Evolutionary conservation across 2,113 vertebrate species (phyloP).

Genomic region (Capra hircus): DNA sequence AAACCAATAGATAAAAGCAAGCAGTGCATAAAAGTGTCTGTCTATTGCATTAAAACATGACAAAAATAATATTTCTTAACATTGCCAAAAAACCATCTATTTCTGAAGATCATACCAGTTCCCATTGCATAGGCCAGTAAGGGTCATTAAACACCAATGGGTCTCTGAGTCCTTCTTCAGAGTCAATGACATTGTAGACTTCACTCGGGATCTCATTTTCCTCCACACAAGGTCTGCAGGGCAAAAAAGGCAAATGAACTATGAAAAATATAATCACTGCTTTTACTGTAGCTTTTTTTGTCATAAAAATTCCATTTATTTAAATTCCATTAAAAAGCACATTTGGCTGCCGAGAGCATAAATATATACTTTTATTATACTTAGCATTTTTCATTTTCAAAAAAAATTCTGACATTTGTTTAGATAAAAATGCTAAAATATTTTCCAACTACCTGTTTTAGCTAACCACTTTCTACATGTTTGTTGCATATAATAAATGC

Average conservation of each 20-base stretch:
- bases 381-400: conserved; percentile 78
- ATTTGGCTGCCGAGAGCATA: conserved; percentile 80
- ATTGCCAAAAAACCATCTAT: conserved; percentile 78
- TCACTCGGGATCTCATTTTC: conserved; percentile 83
- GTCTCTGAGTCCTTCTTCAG: conserved; percentile 83
- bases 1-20: conserved; percentile 76
- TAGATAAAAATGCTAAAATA: conserved; percentile 65
- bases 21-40: conserved; percentile 71
- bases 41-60: conserved; percentile 71
- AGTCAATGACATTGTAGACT: conserved; percentile 81
- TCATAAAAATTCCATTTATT: conserved; percentile 84
- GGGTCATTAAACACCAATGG: conserved; percentile 91
- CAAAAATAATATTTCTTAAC: conserved; percentile 79
- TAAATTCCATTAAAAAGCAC: conserved; percentile 83
- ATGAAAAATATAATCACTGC: conserved; percentile 85
- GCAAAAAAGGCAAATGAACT: conserved; percentile 86
- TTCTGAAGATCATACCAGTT: conserved; percentile 84
- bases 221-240: conserved; percentile 83
- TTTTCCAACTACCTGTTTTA: conserved; percentile 69
- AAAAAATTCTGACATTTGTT: conserved; percentile 65
- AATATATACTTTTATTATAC: conserved; percentile 79
- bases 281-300: conserved; percentile 81
- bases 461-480: conserved; percentile 50
- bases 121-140: conserved; percentile 85
- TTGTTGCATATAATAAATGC: conserved; percentile 49